Conservation (phyloP, 2,888 invertebrate genomes). For the Poecilus cupreus region DNA sequence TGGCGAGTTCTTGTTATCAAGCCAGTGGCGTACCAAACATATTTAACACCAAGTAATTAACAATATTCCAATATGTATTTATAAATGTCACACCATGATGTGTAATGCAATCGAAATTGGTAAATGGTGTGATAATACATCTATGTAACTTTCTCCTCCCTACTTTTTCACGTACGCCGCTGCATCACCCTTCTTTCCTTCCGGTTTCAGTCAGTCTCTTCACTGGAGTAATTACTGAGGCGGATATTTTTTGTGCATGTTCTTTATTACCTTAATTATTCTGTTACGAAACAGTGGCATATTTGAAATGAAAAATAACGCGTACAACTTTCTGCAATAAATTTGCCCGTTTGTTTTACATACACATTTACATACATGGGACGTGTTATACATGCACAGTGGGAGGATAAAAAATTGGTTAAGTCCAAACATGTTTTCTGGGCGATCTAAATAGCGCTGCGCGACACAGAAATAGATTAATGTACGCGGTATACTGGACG, state of each 20-base stretch:
- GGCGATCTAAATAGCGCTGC: constrained; percentile 32
- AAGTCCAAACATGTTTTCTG: constrained; percentile 32
- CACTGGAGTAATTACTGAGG: neutral
- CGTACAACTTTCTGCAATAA: constrained; percentile 51
- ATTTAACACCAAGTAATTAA: too few relatives aligned
- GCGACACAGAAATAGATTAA: constrained; percentile 23
- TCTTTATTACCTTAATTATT: constrained; percentile 50
- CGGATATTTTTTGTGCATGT: constrained; percentile 29
- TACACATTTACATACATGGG: constrained; percentile 46
- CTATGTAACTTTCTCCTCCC: too few relatives aligned
- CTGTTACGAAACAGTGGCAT: constrained; percentile 30
- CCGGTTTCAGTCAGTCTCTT: too few relatives aligned
- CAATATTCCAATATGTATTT: too few relatives aligned
- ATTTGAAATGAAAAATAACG: constrained; percentile 50
- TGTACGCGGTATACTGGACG: neutral
- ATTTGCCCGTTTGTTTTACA: constrained; percentile 35
- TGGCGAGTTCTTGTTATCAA: neutral
- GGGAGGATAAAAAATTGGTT: constrained; percentile 35
- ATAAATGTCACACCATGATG: too few relatives aligned
- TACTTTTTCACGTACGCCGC: too few relatives aligned
- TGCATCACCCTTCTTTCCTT: neutral
- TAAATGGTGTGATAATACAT: too few relatives aligned
- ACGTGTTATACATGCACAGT: constrained; percentile 50
- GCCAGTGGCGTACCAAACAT: too few relatives aligned
- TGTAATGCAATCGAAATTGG: too few relatives aligned